Base-by-base conservation (phyloP, 2,113 vertebrate species). In the Thryonomys swinderianus region DNA sequence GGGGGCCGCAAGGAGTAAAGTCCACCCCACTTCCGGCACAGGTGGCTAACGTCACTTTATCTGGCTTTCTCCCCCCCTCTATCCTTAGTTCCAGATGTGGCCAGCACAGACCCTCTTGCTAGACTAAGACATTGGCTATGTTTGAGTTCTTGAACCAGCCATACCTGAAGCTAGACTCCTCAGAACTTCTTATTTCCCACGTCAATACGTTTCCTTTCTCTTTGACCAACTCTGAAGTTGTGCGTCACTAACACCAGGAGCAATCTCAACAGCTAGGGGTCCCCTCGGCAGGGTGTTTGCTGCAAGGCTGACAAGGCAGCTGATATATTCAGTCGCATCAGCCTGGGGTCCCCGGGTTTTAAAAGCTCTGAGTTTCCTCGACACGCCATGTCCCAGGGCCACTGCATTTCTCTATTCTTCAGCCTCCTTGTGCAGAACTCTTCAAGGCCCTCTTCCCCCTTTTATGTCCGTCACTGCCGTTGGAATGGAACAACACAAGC, bases 401-500 rank as follows among this genome's bases (percentile, higher is more conserved):
- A 25, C 23, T 32, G 21, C 61, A 83, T 61, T 25, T n/a, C 67
- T 78, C 45, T 61, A 6, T n/a, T 90, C 84, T 76, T 74, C 73
- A 64, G 5, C 53, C 42, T 61, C 84, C 82, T 57, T 3, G 8
- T 30, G 79, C 21, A 53, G 62, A 76, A 42, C 17, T n/a, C 90
- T 86, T 71, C 11, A 20, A 59, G 55, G 55, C 23, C 95, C 96
- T 93, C 96, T 93, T 85, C 76, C 32, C 85, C 79, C 95, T 95
- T 97, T 87, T 88, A 32, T 66, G 85, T 97, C 97, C 94, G 71
- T 93, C 93, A 96, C 98, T 97, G 87, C 90, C 97, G 87, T 88
- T 97, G 98, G 97, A 98, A 98, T 95, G 0, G 78, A 98, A 90
- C 97, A 96, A 59, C 89, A 85, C 59, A 4, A 85, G 96, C 95